phyloP scores from a whole-genome alignment of 2,888 invertebrate species.

The Thera britannica region DNA sequence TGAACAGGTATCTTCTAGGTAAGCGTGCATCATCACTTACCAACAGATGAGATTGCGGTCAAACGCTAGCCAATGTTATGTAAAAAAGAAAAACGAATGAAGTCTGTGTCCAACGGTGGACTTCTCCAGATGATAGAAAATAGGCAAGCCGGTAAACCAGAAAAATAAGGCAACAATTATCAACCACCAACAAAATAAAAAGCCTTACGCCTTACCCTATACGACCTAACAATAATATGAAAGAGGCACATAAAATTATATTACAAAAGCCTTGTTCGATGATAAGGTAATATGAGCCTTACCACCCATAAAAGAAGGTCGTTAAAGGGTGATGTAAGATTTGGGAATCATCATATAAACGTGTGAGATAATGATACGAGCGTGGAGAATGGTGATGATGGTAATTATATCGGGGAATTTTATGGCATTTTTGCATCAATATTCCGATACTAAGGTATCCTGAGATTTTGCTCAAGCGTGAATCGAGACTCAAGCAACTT shows the following conservation, averaged over 20 bases:
- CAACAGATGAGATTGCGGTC: no score
- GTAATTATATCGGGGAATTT: conserved; percentile 16
- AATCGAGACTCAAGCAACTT: no score
- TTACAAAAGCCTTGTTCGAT: conserved; percentile 35
- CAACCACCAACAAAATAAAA: conserved; percentile 33
- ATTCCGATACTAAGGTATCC: background rate
- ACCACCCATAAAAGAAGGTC: conserved; percentile 36
- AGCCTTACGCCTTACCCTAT: conserved; percentile 43
- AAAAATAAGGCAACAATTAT: background rate
- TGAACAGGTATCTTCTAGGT: no score
- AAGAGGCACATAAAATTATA: conserved; percentile 52
- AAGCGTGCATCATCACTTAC: no score
- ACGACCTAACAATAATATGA: conserved; percentile 49
- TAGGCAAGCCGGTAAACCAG: no score
- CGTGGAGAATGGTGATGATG: conserved; percentile 24
- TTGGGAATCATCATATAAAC: conserved; percentile 33
- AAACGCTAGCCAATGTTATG: no score
- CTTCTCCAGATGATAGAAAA: no score
- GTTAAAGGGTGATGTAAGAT: conserved; percentile 39
- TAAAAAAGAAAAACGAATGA: no score
- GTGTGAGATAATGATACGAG: conserved; percentile 20
- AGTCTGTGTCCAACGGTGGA: no score
- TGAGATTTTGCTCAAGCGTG: no score
- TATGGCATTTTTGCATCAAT: conserved; percentile 7
- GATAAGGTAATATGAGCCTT: conserved; percentile 45